Conservation (phyloP, 2,797 vertebrate species). For the Erpetoichthys calabaricus region DNA sequence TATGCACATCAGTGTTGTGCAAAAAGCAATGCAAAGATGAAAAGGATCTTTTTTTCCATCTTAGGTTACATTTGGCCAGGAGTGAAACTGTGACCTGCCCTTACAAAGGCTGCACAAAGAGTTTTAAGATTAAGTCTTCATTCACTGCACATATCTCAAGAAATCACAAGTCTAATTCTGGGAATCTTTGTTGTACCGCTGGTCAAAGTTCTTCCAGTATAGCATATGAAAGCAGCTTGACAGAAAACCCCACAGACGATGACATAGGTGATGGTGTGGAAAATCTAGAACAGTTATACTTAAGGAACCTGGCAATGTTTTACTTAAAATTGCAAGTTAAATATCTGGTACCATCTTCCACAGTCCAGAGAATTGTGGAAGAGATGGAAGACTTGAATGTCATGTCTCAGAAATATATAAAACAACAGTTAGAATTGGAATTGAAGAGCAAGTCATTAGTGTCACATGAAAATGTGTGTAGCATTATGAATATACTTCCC, state of each 20-base stretch:
- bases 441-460: conserved; percentile 1
- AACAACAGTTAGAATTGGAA: conserved; percentile 10
- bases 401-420: conserved; percentile 14
- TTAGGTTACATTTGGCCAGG: conserved; percentile 11
- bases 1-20: conserved; percentile 9
- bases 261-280: conserved; percentile 12
- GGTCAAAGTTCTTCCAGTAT: too few species aligned
- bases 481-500: conserved; percentile 9
- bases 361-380: conserved; percentile 19
- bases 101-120: conserved; percentile 14
- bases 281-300: conserved; percentile 18
- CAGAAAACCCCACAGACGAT: conserved; percentile 13
- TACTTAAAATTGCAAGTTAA: conserved; percentile 20
- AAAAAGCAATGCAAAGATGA: conserved; percentile 11
- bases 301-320: conserved; percentile 19
- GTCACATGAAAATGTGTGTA: conserved; percentile 13
- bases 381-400: conserved; percentile 14
- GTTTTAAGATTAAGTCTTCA: conserved; percentile 18
- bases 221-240: conserved; percentile 6
- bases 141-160: conserved; percentile 14
- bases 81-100: conserved; percentile 12
- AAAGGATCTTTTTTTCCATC: conserved; percentile 18
- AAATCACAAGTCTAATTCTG: conserved; percentile 12
- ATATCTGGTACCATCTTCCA: conserved; percentile 11
- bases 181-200: conserved; percentile 1